phyloP scores from a whole-genome alignment of 2,888 invertebrate species.

The Tipula helvola region DNA sequence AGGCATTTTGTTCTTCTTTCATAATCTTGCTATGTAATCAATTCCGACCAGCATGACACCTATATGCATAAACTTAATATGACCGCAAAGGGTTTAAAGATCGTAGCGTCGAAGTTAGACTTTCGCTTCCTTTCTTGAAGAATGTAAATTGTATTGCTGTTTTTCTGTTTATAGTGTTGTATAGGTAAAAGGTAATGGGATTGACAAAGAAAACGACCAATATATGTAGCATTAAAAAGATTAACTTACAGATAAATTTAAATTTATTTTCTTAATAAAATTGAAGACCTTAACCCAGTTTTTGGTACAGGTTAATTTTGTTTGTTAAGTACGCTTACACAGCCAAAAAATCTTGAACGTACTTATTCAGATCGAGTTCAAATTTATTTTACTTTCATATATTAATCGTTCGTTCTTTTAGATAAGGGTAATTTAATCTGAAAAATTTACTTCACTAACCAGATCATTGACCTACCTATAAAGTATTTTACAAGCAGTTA shows the following conservation, averaged over 20 bases:
- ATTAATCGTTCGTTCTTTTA: neutral
- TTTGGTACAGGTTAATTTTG: neutral
- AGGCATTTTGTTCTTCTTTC: no score
- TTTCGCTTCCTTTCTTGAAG: no score
- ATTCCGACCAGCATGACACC: no score
- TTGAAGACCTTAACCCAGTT: neutral
- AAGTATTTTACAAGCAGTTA: neutral
- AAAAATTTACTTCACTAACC: neutral
- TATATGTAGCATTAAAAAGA: neutral
- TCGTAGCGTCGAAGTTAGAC: no score
- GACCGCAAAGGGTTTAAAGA: no score
- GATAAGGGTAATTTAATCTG: neutral
- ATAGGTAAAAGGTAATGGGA: neutral
- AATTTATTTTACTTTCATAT: neutral
- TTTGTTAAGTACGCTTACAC: neutral
- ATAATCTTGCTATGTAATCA: no score
- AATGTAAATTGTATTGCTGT: no score
- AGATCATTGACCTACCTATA: neutral
- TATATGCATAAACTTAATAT: no score
- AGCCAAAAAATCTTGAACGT: neutral
- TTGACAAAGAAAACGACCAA: neutral
- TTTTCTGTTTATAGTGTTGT: neutral
- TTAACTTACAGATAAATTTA: neutral
- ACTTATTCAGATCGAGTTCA: neutral
- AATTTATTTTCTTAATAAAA: neutral